Conservation (phyloP, 2,113 vertebrate species). For the Sclerurus mexicanus region DNA sequence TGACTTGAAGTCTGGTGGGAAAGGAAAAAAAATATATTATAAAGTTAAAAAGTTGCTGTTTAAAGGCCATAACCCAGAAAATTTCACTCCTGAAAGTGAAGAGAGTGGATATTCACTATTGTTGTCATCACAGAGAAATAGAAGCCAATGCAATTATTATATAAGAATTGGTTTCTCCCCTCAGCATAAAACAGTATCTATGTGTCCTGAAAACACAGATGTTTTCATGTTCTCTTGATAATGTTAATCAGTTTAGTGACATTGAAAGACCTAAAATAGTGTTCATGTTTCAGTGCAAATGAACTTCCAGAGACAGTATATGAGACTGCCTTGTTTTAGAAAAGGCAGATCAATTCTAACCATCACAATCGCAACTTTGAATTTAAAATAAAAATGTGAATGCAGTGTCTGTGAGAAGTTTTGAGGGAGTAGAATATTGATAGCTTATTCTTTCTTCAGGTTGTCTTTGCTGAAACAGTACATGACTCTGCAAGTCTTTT, state of each 20-base stretch:
- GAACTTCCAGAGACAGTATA: background rate
- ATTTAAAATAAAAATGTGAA: background rate
- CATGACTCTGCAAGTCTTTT: background rate
- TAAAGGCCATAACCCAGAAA: background rate
- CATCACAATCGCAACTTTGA: background rate
- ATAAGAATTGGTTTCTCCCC: background rate
- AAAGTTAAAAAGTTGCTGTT: background rate
- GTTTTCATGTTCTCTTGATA: background rate
- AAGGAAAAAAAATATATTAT: background rate
- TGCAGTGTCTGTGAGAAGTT: background rate
- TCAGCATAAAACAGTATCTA: background rate
- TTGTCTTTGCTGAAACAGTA: background rate
- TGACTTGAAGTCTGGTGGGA: background rate
- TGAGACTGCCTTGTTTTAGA: background rate
- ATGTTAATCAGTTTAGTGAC: background rate
- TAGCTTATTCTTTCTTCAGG: background rate
- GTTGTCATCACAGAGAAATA: background rate
- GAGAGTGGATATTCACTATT: background rate
- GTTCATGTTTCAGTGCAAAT: background rate
- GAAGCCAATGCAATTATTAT: background rate
- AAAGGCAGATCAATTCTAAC: background rate
- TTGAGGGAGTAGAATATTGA: background rate
- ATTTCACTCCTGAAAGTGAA: background rate
- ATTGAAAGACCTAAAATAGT: background rate
- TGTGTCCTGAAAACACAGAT: background rate